Evolutionary conservation across 2,888 invertebrate genomes (phyloP).

Genomic region (Acrocyrtus sp.): DNA sequence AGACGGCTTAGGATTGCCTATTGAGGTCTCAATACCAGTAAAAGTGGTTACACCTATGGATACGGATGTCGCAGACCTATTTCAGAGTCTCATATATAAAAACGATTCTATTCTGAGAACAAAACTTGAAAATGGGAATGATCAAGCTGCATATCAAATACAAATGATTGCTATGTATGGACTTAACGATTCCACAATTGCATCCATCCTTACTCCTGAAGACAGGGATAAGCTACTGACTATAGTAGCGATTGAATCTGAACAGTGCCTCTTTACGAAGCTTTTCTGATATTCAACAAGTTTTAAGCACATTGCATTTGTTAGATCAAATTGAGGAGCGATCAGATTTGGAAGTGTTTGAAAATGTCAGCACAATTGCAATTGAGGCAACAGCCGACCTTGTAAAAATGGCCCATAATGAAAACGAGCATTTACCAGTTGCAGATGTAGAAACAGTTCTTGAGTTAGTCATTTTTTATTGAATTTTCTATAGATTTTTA

Average conservation of each 20-base stretch:
- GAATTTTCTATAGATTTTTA: no score
- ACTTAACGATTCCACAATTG: background rate
- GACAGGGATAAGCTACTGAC: background rate
- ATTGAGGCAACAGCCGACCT: slow-evolving; percentile 10
- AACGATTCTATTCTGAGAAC: slow-evolving; percentile 6
- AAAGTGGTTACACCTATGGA: background rate
- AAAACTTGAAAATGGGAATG: slow-evolving; percentile 15
- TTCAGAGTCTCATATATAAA: slow-evolving; percentile 1
- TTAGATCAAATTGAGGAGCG: slow-evolving; percentile 13
- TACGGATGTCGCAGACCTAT: background rate
- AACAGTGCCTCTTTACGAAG: background rate
- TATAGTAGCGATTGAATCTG: background rate
- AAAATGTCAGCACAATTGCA: background rate
- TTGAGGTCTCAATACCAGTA: background rate
- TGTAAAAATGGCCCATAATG: background rate
- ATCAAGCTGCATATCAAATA: slow-evolving; percentile 41
- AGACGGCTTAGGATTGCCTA: slow-evolving; percentile 5
- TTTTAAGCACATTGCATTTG: slow-evolving; percentile 8
- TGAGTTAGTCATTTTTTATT: no score
- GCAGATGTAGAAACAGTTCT: slow-evolving; percentile 7
- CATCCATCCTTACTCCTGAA: background rate
- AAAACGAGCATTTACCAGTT: background rate
- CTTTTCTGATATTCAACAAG: slow-evolving; percentile 21
- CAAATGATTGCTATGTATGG: slow-evolving; percentile 23
- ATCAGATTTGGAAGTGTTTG: background rate